These are phyloP conservation scores for Metellina segmentata DNA, from an alignment of 2,888 invertebrate species.

Conservation along the genomic window DNA sequence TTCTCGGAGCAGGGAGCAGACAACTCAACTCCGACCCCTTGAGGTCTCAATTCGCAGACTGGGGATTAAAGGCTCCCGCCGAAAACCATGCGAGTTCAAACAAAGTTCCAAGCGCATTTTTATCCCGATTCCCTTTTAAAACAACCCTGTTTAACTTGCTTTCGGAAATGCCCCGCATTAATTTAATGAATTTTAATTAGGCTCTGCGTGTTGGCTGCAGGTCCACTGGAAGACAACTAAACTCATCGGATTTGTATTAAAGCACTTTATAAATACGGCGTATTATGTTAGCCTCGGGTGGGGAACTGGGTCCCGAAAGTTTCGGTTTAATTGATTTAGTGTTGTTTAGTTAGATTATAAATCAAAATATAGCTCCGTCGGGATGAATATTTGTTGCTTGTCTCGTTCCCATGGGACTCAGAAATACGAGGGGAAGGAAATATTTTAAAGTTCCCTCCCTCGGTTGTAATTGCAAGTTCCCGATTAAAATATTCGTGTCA, in stretches of 20 bases:
- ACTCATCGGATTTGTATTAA: slow-evolving; percentile 20
- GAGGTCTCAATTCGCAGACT: slow-evolving; percentile 19
- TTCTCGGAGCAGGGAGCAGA: background rate
- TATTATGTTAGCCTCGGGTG: slow-evolving; percentile 16
- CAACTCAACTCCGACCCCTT: slow-evolving; percentile 3
- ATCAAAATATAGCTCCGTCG: background rate
- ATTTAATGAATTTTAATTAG: slow-evolving; percentile 65
- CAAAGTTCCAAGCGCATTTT: slow-evolving; percentile 3
- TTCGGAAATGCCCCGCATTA: slow-evolving; percentile 11
- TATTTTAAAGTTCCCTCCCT: no score
- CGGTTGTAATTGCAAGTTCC: no score
- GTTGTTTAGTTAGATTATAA: slow-evolving; percentile 40
- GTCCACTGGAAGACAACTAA: no score
- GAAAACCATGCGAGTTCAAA: slow-evolving; percentile 10
- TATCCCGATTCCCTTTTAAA: background rate
- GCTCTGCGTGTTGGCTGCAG: background rate
- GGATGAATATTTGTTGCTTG: slow-evolving; percentile 20
- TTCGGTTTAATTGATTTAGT: slow-evolving; percentile 46
- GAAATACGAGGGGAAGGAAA: no score
- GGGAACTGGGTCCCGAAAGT: background rate
- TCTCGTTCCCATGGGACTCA: background rate
- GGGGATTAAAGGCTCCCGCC: slow-evolving; percentile 15
- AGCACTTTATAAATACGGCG: slow-evolving; percentile 24
- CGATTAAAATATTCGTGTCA: background rate
- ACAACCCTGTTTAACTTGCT: slow-evolving; percentile 44